These are phyloP conservation scores for Papilio aristodemus DNA, from an alignment of 1,140 invertebrate genomes.

Conservation along the genomic window DNA sequence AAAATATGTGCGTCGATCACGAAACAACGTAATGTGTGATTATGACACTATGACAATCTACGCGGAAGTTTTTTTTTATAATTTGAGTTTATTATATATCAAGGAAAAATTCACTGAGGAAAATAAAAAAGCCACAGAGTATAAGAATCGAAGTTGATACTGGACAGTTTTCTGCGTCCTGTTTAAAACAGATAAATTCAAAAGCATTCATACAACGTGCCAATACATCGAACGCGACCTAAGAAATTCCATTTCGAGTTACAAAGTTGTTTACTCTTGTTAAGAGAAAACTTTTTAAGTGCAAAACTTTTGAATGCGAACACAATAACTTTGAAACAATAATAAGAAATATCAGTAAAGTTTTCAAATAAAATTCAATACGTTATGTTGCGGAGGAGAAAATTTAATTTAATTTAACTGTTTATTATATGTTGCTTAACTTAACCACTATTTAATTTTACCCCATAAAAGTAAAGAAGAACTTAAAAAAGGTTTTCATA, in stretches of 20 bases:
- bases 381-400: not conserved
- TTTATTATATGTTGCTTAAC: not conserved
- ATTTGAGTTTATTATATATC: not conserved
- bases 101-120: too few relatives aligned
- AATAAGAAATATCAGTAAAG: slow-evolving; percentile 9
- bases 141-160: too few relatives aligned
- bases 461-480: too few relatives aligned
- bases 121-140: too few relatives aligned
- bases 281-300: slow-evolving; percentile 12
- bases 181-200: not conserved
- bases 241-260: slow-evolving; percentile 20
- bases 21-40: too few relatives aligned
- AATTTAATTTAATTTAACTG: not conserved
- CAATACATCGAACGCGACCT: not conserved
- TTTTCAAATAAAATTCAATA: slow-evolving; percentile 16
- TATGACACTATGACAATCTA: too few relatives aligned
- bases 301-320: slow-evolving; percentile 23
- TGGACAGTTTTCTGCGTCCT: too few relatives aligned
- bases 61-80: too few relatives aligned
- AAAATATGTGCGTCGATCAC: too few relatives aligned
- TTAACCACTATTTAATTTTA: too few relatives aligned
- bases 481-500: too few relatives aligned
- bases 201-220: not conserved
- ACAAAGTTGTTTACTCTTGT: slow-evolving; percentile 13
- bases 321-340: slow-evolving; percentile 22